Evolutionary conservation across 1,140 invertebrate genomes (phyloP), one percentile per base, ranked within the genome.

Genomic region (Proctacanthus coquilletti): DNA sequence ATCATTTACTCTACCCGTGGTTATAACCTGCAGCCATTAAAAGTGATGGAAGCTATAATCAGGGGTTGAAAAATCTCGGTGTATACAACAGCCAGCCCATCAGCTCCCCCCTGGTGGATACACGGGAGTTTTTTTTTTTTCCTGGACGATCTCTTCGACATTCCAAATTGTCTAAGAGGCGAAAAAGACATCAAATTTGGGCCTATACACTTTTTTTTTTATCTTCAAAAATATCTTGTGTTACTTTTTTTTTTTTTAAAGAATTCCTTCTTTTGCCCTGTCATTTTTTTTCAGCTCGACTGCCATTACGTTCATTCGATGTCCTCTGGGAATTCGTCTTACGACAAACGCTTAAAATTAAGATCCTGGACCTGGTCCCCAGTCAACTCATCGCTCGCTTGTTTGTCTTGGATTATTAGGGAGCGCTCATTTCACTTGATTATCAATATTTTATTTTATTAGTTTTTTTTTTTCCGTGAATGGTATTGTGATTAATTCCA

Each of bases 31-130:
- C 15, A 17, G 34, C 19, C 34, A 35, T 35, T 35, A 35, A 35
- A 35, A 35, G 34, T 35, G 34, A 35, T 35, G 34, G 34, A n/a
- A 18, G 23, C 23, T 27, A 27, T 27, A 27, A 27, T 27, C 23
- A 13, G 23, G 13, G 8, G 23, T 27, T 27, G 8, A 9, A 13
- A 27, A 27, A 27, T 8, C 8, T 27, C 8, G 13, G 23, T n/a
- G n/a, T n/a, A n/a, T n/a, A n/a, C n/a, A n/a, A n/a, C n/a, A n/a
- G n/a, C n/a, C n/a, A n/a, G n/a, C n/a, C n/a, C n/a, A n/a, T n/a
- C n/a, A n/a, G n/a, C n/a, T n/a, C n/a, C n/a, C n/a, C n/a, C n/a
- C 8, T 27, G 23, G 13, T 9, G 23, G 13, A 27, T 27, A 27
- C 23, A 27, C 8, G 23, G 23, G 23, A 27, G 23, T 9, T 13